These are phyloP conservation scores for Eupsilia transversa DNA, from an alignment of 2,888 invertebrate species.

Conservation along the genomic window DNA sequence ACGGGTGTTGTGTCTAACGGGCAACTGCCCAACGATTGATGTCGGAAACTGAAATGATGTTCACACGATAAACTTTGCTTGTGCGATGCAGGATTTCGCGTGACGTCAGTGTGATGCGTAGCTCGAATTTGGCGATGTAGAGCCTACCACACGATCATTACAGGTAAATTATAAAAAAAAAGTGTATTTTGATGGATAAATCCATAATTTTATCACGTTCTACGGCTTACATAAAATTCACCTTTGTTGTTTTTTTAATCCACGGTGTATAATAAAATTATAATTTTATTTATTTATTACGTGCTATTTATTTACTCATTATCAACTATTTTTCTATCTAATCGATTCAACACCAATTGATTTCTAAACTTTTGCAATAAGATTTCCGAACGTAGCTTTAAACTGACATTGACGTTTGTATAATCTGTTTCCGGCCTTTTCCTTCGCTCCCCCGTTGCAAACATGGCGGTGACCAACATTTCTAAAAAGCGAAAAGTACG, in stretches of 20 bases:
- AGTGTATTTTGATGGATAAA: too few species aligned
- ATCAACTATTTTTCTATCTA: background rate
- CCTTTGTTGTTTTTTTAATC: too few species aligned
- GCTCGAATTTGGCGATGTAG: too few species aligned
- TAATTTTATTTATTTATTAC: background rate
- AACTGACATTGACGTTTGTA: conserved; percentile 78
- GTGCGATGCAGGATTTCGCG: too few species aligned
- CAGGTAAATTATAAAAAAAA: background rate
- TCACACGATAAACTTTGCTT: too few species aligned
- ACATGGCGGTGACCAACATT: conserved; percentile 89
- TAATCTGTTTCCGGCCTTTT: conserved; percentile 79
- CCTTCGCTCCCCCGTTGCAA: conserved; percentile 84
- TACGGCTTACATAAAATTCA: background rate
- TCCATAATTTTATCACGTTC: too few species aligned
- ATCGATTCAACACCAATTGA: background rate
- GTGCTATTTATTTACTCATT: background rate
- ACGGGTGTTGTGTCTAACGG: too few species aligned
- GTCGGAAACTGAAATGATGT: too few species aligned
- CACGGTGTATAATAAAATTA: background rate
- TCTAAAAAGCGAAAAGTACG: conserved; percentile 90
- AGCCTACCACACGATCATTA: too few species aligned
- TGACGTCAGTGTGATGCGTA: too few species aligned
- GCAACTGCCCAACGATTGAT: too few species aligned
- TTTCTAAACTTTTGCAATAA: background rate
- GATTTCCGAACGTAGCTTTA: conserved; percentile 56